A percentile compares a stretch with the other conserved stretches of the same genome.
Evolutionary conservation across 2,113 vertebrate genomes (phyloP).

Genomic region (Tachuris rubrigastra): DNA sequence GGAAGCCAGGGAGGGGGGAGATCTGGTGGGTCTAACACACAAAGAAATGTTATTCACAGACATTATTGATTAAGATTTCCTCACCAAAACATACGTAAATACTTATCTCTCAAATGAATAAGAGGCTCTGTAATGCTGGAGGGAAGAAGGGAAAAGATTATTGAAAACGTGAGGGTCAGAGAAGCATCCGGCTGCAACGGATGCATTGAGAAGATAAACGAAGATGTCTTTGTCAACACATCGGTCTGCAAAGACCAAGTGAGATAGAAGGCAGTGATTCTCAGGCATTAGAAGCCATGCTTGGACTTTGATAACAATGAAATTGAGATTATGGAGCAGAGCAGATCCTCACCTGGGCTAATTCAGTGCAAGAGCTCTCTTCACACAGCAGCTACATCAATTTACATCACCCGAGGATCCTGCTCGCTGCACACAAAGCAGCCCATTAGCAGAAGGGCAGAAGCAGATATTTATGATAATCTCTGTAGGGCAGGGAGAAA

Average conservation of each 20-base stretch:
- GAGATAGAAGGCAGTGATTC: neutral
- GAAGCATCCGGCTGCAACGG: conserved; percentile 43
- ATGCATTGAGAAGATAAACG: conserved; percentile 45
- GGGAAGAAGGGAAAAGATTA: conserved; percentile 55
- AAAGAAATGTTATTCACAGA: conserved; percentile 32
- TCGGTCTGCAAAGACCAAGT: conserved; percentile 1
- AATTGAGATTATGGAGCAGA: neutral
- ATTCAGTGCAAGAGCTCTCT: neutral
- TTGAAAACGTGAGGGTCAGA: conserved; percentile 57
- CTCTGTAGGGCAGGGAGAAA: neutral
- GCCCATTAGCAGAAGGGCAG: neutral
- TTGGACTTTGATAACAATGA: conserved; percentile 16
- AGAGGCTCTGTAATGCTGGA: neutral
- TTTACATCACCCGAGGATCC: neutral
- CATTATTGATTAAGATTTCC: conserved; percentile 55
- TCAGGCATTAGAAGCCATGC: neutral
- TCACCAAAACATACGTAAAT: conserved; percentile 20
- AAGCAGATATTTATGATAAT: neutral
- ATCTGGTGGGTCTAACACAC: neutral
- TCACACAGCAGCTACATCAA: neutral
- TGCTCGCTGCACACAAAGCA: neutral
- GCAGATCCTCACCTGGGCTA: neutral
- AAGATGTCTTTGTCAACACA: conserved; percentile 28
- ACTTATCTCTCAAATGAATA: conserved; percentile 35
- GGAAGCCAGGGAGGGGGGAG: neutral